Evolutionary conservation across 1,140 invertebrate species (phyloP), one percentile per base, ranked within the genome.

Genomic region (Mactra quadrangularis): DNA sequence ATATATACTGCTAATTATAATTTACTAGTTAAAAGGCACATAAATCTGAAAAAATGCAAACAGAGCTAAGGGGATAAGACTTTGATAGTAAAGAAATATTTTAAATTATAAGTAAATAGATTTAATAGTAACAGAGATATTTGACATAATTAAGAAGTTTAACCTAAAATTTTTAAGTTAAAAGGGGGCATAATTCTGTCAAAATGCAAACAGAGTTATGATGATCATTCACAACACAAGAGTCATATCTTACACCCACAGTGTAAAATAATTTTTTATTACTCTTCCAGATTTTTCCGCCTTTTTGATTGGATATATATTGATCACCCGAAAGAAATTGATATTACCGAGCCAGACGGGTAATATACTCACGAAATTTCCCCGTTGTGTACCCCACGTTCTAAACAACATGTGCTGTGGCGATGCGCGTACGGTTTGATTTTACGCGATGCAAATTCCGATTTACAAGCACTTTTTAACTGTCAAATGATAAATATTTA

Each of bases 161-260:
- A 53, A 53, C 50, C 50, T 53, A 53, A 53, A 53, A 53, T 7
- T 53, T 53, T 19, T 53, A 53, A 53, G 50, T 53, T 53, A 53
- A 53, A 53, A 53, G 25, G 50, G 50, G 50, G 50, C 50, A 53
- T 53, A 53, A 53, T 53, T 53, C 50, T 53, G 50, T 53, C 50
- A 53, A 57, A 57, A 27, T 57, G n/a, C 55, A 57, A 57, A 57
- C 55, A 57, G 55, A 57, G 55, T 29, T 57, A 57, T 27, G 52
- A 7, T 7, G 52, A 53, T 53, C 52, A 53, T 53, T 57, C 31
- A 25, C 55, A 57, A 57, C n/a, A 57, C 55, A 57, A 57, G 55
- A 57, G 55, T 57, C 55, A 57, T 57, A 57, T 57, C 55, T 57
- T 57, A 57, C 55, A 57, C 55, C 55, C 55, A 57, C 11, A n/a